Base-by-base conservation (phyloP, 1,140 invertebrate genomes). In the Bursaphelenchus mucronatus region DNA sequence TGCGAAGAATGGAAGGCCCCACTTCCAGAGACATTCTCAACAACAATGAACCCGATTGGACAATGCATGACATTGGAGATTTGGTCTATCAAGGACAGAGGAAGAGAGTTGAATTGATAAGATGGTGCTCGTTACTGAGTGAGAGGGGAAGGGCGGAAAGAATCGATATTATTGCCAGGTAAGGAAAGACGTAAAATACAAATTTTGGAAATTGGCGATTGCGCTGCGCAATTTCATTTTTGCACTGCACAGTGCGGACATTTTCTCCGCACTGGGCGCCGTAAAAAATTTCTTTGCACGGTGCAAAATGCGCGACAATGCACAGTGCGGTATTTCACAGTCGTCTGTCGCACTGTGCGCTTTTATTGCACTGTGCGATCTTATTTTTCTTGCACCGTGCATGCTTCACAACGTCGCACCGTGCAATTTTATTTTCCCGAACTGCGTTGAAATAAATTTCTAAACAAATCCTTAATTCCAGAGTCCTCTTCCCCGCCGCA, bases 401-500 rank as follows among this genome's bases (percentile, higher is more conserved):
- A 30, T 30, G 30, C 5, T 30, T 1, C 30, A 5, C 30, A 5
- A 30, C 30, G 30, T 30, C 5, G 30, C 30, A 30, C 30, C 5
- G 30, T 30, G 30, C 30, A 30, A 30, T 30, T 30, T 30, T 5
- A 3, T 30, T 30, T 30, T n/a, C n/a, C n/a, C n/a, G n/a, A n/a
- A n/a, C n/a, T n/a, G n/a, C n/a, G n/a, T n/a, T n/a, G n/a, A n/a
- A n/a, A n/a, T n/a, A n/a, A n/a, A n/a, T n/a, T n/a, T n/a, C n/a
- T n/a, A n/a, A n/a, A n/a, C 61, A 56, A n/a, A 44, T 58, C 21
- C 57, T 86, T 30, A 3, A 86, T 85, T 73, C 82, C 53, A 85
- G 85, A 75, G 87, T 52, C 86, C 93, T 45, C 82, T 81, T 81
- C 64, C 78, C 77, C 1, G 46, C 81, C 51, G 74, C 78, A n/a